Base-by-base conservation (phyloP, 2,888 invertebrate genomes). In the Apotomis betuletana region DNA sequence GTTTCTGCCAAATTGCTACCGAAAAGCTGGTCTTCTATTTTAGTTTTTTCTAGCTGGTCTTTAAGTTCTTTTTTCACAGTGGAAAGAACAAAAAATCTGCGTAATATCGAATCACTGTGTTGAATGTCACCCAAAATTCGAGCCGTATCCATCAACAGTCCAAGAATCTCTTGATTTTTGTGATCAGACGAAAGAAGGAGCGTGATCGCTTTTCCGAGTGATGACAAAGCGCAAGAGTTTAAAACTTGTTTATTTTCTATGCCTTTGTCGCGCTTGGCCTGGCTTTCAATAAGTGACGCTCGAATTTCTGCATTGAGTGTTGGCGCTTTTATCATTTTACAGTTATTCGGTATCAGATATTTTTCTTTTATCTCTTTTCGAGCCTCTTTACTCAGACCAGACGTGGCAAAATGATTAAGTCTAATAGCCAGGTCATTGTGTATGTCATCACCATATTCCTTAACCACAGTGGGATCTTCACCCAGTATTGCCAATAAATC, bases 371-470 rank as follows among this genome's bases (percentile, higher is more conserved):
- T 27, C 8, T 52, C 63, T 5, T n/a, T 63, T 3, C 52, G 13
- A 10, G n/a, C 52, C 8, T 63, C 63, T 41, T 54, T 63, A 13
- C 8, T 38, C 0, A 54, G 15, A 15, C 15, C 15, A 15, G 15
- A 15, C 0, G 52, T 41, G 1, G 5, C 38, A 5, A 63, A 4
- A 13, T 74, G 73, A 10, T 73, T 52, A 13, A 70, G 60, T 13
- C 74, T 52, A 12, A 62, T 13, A 5, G 74, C 57, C 6, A 74
- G 13, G 5, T 75, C 75, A 4, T 67, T 71, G 12, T 71, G 67
- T 9, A 75, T 58, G 4, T 73, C 68, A 4, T 55, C 59, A 3
- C 74, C 72, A 38, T 70, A 74, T 54, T 67, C 64, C 9, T 67
- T 69, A 12, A 38, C 10, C 9, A 41, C 27, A 27, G 74, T 62